phyloP scores from a whole-genome alignment of 1,140 invertebrate genomes.

The Condylostylus longicornis region DNA sequence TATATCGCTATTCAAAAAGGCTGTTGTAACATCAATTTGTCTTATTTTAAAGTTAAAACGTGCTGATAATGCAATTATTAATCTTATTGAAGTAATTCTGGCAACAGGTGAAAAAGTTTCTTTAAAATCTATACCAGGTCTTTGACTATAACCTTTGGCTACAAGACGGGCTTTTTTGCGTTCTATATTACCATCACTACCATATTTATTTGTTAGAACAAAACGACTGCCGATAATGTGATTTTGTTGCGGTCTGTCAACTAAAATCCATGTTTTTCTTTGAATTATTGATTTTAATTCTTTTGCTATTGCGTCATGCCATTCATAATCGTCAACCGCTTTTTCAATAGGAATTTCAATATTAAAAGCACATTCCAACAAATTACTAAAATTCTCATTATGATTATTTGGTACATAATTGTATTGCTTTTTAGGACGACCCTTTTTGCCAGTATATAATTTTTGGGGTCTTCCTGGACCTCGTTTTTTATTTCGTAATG shows the following conservation, averaged over 20 bases:
- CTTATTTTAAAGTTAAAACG: constrained; percentile 14
- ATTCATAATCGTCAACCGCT: constrained; percentile 4
- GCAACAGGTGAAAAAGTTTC: constrained; percentile 25
- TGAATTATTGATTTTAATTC: constrained; percentile 18
- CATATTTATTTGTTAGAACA: constrained; percentile 22
- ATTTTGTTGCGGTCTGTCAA: constrained; percentile 13
- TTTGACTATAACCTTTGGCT: constrained; percentile 29
- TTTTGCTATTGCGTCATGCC: constrained; percentile 17
- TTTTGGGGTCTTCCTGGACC: neutral
- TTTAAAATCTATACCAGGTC: constrained; percentile 22
- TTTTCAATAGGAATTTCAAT: neutral
- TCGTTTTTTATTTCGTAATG: constrained; percentile 1
- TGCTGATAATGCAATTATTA: constrained; percentile 19
- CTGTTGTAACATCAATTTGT: constrained; percentile 24
- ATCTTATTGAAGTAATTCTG: constrained; percentile 15
- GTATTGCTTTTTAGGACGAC: constrained; percentile 1
- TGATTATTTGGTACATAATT: neutral
- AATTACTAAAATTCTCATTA: neutral
- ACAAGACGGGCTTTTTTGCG: constrained; percentile 31
- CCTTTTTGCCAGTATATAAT: neutral
- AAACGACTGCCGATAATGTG: constrained; percentile 15
- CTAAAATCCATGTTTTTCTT: constrained; percentile 22
- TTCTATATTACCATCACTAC: constrained; percentile 10
- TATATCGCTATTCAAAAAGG: constrained; percentile 30
- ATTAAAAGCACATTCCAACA: neutral